These are phyloP conservation scores for Pachyseris speciosa DNA, from an alignment of 64 coral and sea anemone genomes.

Conservation along the genomic window DNA sequence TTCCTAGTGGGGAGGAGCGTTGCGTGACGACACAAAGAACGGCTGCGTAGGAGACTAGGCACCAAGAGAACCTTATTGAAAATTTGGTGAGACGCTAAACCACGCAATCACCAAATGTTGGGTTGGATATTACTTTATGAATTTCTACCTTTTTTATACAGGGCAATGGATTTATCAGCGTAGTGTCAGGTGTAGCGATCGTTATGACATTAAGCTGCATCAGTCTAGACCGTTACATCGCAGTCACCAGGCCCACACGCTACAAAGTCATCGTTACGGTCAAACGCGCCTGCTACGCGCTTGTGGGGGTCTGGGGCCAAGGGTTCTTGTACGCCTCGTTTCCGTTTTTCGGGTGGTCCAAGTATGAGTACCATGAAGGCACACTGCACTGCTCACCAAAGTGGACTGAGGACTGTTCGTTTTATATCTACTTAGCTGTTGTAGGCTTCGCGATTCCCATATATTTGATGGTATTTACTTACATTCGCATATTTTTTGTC, in stretches of 20 bases:
- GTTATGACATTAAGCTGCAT: slow-evolving; percentile 92
- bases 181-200: slow-evolving; percentile 53
- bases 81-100: no score
- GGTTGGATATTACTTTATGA: no score
- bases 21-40: no score
- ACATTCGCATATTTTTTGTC: slow-evolving; percentile 78
- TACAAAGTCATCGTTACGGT: slow-evolving; percentile 82
- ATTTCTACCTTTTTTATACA: slow-evolving; percentile 27
- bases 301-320: slow-evolving; percentile 69
- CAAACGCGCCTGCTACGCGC: slow-evolving; percentile 43
- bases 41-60: no score
- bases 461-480: slow-evolving; percentile 83
- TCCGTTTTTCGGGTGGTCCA: slow-evolving; percentile 78
- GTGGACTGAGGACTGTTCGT: slow-evolving; percentile 75
- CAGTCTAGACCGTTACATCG: slow-evolving; percentile 83
- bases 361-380: slow-evolving; percentile 81
- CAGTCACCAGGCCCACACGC: slow-evolving; percentile 80
- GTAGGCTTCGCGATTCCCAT: slow-evolving; percentile 80
- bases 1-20: no score
- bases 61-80: no score
- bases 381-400: slow-evolving; percentile 89
- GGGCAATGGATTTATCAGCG: slow-evolving; percentile 91
- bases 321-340: slow-evolving; percentile 66
- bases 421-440: slow-evolving; percentile 56
- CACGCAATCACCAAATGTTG: no score